Conservation (phyloP, 2,888 invertebrate species). For the Chrysomela aeneicollis region DNA sequence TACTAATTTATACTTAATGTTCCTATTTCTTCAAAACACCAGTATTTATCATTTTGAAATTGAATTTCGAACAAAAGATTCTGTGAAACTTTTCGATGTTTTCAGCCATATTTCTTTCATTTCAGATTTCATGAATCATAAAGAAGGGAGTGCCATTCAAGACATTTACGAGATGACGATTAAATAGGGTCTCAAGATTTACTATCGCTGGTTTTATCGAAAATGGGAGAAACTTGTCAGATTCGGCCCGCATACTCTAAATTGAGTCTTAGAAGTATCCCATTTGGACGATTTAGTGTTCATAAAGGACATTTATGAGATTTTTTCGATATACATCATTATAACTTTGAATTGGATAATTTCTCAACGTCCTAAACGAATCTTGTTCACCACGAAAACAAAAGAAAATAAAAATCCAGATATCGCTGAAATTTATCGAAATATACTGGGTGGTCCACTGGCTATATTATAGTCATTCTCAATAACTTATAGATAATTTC, state of each 20-base stretch:
- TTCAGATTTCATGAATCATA: constrained; percentile 42
- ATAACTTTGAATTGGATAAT: constrained; percentile 19
- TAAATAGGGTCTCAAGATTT: constrained; percentile 46
- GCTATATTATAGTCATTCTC: too few species aligned
- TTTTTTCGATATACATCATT: constrained; percentile 1
- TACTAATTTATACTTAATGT: too few species aligned
- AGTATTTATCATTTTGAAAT: too few species aligned
- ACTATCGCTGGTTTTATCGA: constrained; percentile 44
- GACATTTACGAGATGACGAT: constrained; percentile 48
- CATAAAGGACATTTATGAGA: constrained; percentile 41
- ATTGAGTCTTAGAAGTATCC: constrained; percentile 43
- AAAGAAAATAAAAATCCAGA: too few species aligned
- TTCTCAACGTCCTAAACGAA: background rate
- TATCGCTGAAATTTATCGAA: too few species aligned
- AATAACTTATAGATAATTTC: too few species aligned
- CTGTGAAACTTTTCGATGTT: constrained; percentile 23
- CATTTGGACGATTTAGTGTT: constrained; percentile 42
- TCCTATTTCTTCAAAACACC: too few species aligned
- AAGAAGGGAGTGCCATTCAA: constrained; percentile 41
- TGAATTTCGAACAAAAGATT: background rate
- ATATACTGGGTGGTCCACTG: too few species aligned
- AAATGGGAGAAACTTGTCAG: constrained; percentile 41
- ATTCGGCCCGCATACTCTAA: constrained; percentile 32
- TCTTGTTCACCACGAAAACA: too few species aligned
- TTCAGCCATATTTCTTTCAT: constrained; percentile 36